Conservation (phyloP, 2,113 vertebrate species). For the Setophaga kirtlandii region DNA sequence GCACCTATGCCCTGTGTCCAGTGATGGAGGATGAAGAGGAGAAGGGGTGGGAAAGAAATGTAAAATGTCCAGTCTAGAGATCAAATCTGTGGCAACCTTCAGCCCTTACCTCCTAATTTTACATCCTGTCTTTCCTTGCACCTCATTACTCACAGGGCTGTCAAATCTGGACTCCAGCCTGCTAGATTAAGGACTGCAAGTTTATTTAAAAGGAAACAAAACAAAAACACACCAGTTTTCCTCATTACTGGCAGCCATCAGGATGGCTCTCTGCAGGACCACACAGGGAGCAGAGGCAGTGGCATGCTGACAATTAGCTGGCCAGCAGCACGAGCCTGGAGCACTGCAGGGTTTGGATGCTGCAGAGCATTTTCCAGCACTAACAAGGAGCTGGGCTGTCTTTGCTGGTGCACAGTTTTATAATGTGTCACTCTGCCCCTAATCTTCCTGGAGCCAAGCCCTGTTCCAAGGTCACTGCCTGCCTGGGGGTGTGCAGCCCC, state of each 20-base stretch:
- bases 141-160: slow-evolving; percentile 54
- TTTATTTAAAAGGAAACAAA: slow-evolving; percentile 59
- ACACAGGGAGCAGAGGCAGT: slow-evolving; percentile 39
- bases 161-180: slow-evolving; percentile 1
- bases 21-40: neutral
- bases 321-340: neutral
- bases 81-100: neutral
- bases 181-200: slow-evolving; percentile 33
- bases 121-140: slow-evolving; percentile 31
- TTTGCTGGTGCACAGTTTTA: neutral
- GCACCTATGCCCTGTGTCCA: fast-evolving
- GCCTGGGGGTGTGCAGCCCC: neutral
- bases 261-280: slow-evolving; percentile 20
- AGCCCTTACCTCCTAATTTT: slow-evolving; percentile 43
- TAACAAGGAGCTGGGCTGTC: neutral
- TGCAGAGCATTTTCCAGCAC: neutral
- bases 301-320: neutral
- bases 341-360: neutral
- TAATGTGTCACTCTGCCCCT: fast-evolving
- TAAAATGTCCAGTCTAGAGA: neutral
- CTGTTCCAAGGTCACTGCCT: neutral
- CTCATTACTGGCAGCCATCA: slow-evolving; percentile 30
- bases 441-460: neutral
- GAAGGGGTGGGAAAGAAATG: neutral
- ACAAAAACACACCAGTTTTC: slow-evolving; percentile 19